These are phyloP conservation scores for Trichomycterus rosablanca DNA, from an alignment of 2,113 vertebrate species.

Conservation along the genomic window DNA sequence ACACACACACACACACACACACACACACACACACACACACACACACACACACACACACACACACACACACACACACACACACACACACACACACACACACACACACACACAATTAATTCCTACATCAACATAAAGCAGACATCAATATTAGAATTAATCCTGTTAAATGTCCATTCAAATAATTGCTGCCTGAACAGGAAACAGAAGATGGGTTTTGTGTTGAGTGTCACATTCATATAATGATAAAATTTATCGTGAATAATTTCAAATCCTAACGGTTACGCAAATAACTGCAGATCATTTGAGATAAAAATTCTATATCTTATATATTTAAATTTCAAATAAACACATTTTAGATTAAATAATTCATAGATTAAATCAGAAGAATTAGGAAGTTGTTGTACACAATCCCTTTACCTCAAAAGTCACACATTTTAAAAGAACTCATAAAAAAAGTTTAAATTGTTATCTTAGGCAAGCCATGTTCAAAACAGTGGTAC, in stretches of 20 bases:
- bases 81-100: no score
- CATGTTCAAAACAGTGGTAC: conserved; percentile 14
- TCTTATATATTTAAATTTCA: conserved; percentile 67
- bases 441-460: conserved; percentile 23
- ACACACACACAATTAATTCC: no score
- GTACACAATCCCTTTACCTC: conserved; percentile 17
- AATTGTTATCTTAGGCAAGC: conserved; percentile 21
- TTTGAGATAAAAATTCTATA: conserved; percentile 50
- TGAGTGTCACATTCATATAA: no score
- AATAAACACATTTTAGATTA: conserved; percentile 67
- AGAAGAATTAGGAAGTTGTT: conserved; percentile 17
- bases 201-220: no score
- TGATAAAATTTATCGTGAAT: no score
- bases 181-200: conserved; percentile 21
- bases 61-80: no score
- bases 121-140: no score
- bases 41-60: no score
- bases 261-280: conserved; percentile 15
- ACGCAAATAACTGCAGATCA: conserved; percentile 46
- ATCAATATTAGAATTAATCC: no score
- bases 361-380: conserved; percentile 56
- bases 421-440: conserved; percentile 17
- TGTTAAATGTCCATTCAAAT: no score
- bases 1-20: no score
- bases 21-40: no score